phyloP scores from a whole-genome alignment of 1,140 invertebrate species.

The Temnothorax longispinosus region DNA sequence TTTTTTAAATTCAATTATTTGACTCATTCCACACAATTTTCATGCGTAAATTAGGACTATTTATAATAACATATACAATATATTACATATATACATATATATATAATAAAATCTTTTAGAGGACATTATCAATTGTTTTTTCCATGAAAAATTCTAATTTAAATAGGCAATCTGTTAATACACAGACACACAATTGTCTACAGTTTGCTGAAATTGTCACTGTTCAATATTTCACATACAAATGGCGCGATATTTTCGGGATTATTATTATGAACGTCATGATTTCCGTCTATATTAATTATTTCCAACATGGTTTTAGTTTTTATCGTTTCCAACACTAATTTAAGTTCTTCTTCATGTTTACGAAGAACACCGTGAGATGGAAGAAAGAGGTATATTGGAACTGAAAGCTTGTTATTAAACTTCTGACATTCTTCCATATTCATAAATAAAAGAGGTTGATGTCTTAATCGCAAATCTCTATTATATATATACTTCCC shows the following conservation, averaged over 20 bases:
- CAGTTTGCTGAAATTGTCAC: slow-evolving; percentile 43
- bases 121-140: neutral
- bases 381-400: slow-evolving; percentile 77
- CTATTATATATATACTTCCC: slow-evolving; percentile 79
- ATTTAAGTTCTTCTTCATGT: neutral
- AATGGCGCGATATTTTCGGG: slow-evolving; percentile 85
- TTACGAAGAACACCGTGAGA: slow-evolving; percentile 50
- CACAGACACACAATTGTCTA: neutral
- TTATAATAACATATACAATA: too few species aligned
- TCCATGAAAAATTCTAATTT: neutral
- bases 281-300: slow-evolving; percentile 86
- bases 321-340: slow-evolving; percentile 12
- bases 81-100: too few species aligned
- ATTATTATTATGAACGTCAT: slow-evolving; percentile 89
- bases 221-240: slow-evolving; percentile 82
- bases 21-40: too few species aligned
- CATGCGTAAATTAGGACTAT: neutral
- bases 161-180: neutral
- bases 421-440: slow-evolving; percentile 58
- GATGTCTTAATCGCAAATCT: slow-evolving; percentile 78
- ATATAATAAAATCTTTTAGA: neutral
- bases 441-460: slow-evolving; percentile 57
- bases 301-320: slow-evolving; percentile 69
- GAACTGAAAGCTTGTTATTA: slow-evolving; percentile 66
- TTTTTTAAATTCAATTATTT: too few species aligned